phyloP scores from a whole-genome alignment of 2,888 invertebrate genomes.

The Epirrhoe tristata region DNA sequence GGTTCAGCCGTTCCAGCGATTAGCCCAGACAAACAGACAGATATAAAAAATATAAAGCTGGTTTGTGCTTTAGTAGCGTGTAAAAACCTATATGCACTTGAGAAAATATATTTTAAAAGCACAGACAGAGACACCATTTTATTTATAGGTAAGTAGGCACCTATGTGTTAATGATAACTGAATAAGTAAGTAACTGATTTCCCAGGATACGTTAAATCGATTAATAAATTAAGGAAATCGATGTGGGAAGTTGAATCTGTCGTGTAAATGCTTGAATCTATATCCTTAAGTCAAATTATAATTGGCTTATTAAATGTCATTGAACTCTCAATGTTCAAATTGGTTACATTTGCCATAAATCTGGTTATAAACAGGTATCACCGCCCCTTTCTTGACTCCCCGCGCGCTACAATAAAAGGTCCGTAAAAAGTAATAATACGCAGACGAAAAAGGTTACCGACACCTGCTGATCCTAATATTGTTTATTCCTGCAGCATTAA shows the following conservation, averaged over 20 bases:
- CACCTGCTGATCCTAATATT: conserved; percentile 60
- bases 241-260: conserved; percentile 14
- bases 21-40: too few relatives aligned
- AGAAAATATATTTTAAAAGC: too few relatives aligned
- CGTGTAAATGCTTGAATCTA: neutral
- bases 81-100: too few relatives aligned
- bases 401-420: conserved; percentile 21
- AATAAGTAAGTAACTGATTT: too few relatives aligned
- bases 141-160: too few relatives aligned
- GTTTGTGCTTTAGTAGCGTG: too few relatives aligned
- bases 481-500: conserved; percentile 61
- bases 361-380: conserved; percentile 27
- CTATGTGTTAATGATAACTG: too few relatives aligned
- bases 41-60: too few relatives aligned
- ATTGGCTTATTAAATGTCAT: neutral
- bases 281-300: conserved; percentile 8
- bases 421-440: conserved; percentile 19
- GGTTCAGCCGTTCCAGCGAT: too few relatives aligned
- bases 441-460: conserved; percentile 44
- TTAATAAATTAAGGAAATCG: conserved; percentile 3
- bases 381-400: neutral
- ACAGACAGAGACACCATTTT: too few relatives aligned
- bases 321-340: conserved; percentile 26
- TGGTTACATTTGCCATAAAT: conserved; percentile 19
- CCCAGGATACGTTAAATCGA: neutral